These are phyloP conservation scores for Isoperla grammatica DNA, from an alignment of 2,888 invertebrate genomes.

Conservation along the genomic window DNA sequence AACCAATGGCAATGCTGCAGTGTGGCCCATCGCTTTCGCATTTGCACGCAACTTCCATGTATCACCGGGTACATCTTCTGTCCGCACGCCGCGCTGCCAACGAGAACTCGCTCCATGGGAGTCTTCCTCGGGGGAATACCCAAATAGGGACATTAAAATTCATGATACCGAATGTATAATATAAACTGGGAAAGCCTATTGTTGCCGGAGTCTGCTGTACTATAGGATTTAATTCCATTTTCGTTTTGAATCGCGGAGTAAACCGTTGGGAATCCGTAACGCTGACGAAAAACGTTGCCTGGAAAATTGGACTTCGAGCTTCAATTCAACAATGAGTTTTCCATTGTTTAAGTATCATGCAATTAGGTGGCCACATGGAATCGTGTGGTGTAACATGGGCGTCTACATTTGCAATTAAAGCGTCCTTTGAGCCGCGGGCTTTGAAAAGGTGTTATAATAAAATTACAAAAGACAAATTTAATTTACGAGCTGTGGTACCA, in stretches of 20 bases:
- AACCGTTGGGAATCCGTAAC: conserved; percentile 19
- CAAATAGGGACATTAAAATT: conserved; percentile 28
- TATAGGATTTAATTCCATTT: conserved; percentile 28
- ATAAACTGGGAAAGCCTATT: conserved; percentile 22
- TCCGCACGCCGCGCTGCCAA: not conserved
- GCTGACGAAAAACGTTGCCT: not conserved
- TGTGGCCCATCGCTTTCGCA: too few species aligned
- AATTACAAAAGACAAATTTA: too few species aligned
- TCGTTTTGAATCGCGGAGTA: conserved; percentile 23
- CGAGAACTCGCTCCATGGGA: conserved; percentile 2
- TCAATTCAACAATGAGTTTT: conserved; percentile 1
- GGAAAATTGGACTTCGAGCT: not conserved
- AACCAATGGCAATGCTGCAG: too few species aligned
- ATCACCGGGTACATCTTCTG: too few species aligned
- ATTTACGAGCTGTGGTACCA: too few species aligned
- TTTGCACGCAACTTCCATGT: too few species aligned
- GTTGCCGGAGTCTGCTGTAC: not conserved
- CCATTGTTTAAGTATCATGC: too few species aligned
- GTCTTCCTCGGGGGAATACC: conserved; percentile 17
- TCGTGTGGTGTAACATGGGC: too few species aligned
- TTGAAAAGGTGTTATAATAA: too few species aligned
- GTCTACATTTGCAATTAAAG: too few species aligned
- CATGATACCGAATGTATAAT: conserved; percentile 28
- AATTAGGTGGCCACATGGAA: too few species aligned
- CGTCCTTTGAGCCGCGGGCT: too few species aligned